These are phyloP conservation scores for Onthophagus taurus DNA, from an alignment of 1,140 invertebrate genomes.

Conservation along the genomic window DNA sequence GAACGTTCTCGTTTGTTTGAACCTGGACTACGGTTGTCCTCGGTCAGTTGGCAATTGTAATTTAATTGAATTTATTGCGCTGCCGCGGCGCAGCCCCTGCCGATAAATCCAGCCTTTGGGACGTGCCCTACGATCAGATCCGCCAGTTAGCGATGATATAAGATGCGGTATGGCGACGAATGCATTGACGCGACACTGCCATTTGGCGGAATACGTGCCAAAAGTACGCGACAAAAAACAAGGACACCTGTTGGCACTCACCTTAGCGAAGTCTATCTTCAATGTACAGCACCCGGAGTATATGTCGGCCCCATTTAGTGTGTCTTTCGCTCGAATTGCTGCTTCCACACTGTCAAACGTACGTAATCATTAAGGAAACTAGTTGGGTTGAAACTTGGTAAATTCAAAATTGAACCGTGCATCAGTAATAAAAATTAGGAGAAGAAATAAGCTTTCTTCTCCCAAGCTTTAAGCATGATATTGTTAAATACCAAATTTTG, in stretches of 20 bases:
- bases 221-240: not conserved
- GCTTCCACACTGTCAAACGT: constrained; percentile 91
- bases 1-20: constrained; percentile 4
- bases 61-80: constrained; percentile 2
- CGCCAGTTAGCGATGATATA: too few relatives aligned
- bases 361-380: constrained; percentile 43
- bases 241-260: constrained; percentile 43
- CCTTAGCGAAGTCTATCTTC: constrained; percentile 98
- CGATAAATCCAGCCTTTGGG: not conserved
- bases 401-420: too few relatives aligned
- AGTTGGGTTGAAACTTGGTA: too few relatives aligned
- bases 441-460: too few relatives aligned
- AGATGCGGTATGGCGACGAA: too few relatives aligned
- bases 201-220: not conserved
- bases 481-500: too few relatives aligned
- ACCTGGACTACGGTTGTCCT: not conserved
- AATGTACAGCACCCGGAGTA: constrained; percentile 98
- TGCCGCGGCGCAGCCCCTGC: not conserved
- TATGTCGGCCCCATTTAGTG: constrained; percentile 95
- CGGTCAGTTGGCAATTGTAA: not conserved
- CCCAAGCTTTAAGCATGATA: too few relatives aligned
- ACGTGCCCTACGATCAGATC: too few relatives aligned
- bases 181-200: too few relatives aligned
- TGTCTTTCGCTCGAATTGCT: constrained; percentile 90
- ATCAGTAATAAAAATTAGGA: too few relatives aligned